Evolutionary conservation across 2,113 vertebrate species (phyloP).

Genomic region (Leiothrix lutea): DNA sequence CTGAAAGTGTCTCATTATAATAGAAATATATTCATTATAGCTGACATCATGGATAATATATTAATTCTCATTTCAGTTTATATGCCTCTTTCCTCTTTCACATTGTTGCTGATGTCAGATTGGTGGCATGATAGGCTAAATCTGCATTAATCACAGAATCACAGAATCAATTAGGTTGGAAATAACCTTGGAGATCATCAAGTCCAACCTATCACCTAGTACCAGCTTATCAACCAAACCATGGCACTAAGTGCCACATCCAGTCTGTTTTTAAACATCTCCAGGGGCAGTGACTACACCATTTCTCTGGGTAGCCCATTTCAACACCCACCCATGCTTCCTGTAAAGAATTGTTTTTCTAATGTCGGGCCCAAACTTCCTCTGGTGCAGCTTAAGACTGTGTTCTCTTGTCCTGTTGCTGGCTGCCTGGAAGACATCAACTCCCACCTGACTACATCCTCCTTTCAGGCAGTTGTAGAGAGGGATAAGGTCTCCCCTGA

Average conservation of each 20-base stretch:
- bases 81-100: background rate
- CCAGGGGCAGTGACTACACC: background rate
- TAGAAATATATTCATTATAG: background rate
- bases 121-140: background rate
- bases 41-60: background rate
- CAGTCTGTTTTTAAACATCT: background rate
- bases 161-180: background rate
- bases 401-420: too few relatives aligned
- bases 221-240: background rate
- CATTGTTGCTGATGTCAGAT: background rate
- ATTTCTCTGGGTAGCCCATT: background rate
- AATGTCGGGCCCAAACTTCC: background rate
- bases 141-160: background rate
- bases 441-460: background rate
- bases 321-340: background rate
- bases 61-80: background rate
- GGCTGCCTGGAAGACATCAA: fast-evolving
- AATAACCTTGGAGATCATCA: background rate
- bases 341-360: background rate
- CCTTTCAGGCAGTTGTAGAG: background rate
- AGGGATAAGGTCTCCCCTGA: background rate
- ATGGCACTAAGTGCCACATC: background rate
- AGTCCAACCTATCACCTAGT: background rate
- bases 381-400: background rate
- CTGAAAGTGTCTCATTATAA: background rate